These are phyloP conservation scores for Pseudorhombus dupliciocellatus DNA, from an alignment of 2,113 vertebrate species.

Conservation along the genomic window DNA sequence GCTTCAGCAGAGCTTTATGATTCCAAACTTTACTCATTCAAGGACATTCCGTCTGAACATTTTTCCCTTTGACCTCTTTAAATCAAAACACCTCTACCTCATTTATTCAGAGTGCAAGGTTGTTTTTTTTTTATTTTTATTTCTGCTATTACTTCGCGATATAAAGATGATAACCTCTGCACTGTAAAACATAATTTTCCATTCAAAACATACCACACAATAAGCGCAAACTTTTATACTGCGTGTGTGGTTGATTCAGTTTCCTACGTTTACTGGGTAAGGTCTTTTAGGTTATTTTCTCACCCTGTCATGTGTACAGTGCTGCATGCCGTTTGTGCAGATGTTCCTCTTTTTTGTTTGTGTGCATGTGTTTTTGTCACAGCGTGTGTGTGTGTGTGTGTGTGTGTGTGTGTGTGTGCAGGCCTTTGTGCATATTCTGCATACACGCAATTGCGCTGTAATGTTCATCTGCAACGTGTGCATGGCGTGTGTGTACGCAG, in stretches of 20 bases:
- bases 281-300: conserved; percentile 60
- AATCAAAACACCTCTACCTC: no score
- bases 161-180: no score
- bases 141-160: no score
- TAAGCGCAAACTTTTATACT: not conserved
- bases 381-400: not conserved
- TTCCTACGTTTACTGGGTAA: conserved; percentile 6
- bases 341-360: not conserved
- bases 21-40: no score
- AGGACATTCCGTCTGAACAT: no score
- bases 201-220: not conserved
- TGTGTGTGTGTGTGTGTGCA: conserved; percentile 41
- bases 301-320: conserved; percentile 56
- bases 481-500: conserved; percentile 4
- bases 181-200: not conserved
- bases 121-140: not conserved
- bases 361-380: conserved; percentile 6
- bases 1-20: no score
- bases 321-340: conserved; percentile 56
- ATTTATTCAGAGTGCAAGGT: not conserved
- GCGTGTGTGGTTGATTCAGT: conserved; percentile 3
- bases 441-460: conserved; percentile 1
- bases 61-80: no score
- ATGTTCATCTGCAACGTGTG: not conserved
- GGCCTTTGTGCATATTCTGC: conserved; percentile 4